These are phyloP conservation scores for Ecdyonurus torrentis DNA, from an alignment of 2,888 invertebrate species.

Conservation along the genomic window DNA sequence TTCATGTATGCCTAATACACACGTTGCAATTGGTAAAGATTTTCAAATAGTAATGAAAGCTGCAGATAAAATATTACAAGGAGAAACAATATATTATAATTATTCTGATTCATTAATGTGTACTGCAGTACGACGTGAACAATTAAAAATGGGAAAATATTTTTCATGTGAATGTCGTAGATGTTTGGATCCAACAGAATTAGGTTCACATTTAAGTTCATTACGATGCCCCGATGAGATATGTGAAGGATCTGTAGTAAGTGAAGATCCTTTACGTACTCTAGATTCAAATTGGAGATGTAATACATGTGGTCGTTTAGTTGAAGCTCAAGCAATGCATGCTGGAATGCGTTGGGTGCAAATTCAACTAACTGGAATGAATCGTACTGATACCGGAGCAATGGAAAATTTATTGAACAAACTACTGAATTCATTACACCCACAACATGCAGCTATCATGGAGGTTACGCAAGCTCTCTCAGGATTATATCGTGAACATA, in stretches of 20 bases:
- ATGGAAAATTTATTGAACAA: not conserved
- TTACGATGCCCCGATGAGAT: constrained; percentile 39
- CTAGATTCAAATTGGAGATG: not conserved
- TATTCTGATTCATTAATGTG: constrained; percentile 61
- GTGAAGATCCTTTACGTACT: not conserved
- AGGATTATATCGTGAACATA: not conserved
- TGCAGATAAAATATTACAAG: constrained; percentile 42
- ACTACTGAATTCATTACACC: not conserved
- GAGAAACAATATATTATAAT: constrained; percentile 47
- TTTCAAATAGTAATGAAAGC: constrained; percentile 50
- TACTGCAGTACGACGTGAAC: constrained; percentile 51
- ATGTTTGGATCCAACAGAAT: constrained; percentile 62
- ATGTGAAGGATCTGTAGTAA: not conserved
- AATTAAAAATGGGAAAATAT: constrained; percentile 56
- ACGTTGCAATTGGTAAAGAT: constrained; percentile 41
- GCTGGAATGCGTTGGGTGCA: not conserved
- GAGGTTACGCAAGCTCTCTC: not conserved
- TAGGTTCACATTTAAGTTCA: constrained; percentile 62
- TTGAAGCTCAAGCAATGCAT: not conserved
- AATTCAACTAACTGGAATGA: not conserved
- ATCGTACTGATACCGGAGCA: not conserved
- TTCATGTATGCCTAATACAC: constrained; percentile 66
- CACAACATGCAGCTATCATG: not conserved
- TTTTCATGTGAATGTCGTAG: constrained; percentile 59
- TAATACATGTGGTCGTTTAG: not conserved